Percentiles rank a stretch among this genome's conserved stretches.
Evolutionary conservation across 92 coral and sea anemone genomes (phyloP).

Genomic region (Palythoa grandiflora): DNA sequence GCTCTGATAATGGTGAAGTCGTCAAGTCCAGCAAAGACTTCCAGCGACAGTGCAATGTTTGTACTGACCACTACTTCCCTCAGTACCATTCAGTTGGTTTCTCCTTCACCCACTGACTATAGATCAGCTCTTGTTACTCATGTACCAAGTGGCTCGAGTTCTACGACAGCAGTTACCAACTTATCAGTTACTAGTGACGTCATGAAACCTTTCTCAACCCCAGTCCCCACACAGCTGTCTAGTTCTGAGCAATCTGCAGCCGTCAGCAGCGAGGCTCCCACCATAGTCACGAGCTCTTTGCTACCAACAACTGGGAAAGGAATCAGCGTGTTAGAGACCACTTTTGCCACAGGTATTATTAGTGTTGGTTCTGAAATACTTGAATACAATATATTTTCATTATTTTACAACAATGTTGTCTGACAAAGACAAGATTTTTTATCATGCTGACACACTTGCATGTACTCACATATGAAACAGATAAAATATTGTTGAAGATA

Average conservation of each 20-base stretch:
- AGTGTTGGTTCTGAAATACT: neutral
- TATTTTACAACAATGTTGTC: neutral
- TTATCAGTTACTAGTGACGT: slow-evolving; percentile 10
- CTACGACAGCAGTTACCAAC: neutral
- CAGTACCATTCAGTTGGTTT: neutral
- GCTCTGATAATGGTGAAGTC: neutral
- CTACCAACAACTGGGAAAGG: neutral
- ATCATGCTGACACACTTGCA: neutral
- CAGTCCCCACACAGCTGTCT: neutral
- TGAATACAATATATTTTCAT: neutral
- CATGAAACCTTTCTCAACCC: neutral
- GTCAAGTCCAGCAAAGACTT: neutral
- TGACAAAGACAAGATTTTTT: neutral
- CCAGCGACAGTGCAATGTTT: neutral
- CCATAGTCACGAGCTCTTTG: neutral
- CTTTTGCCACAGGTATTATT: slow-evolving; percentile 23
- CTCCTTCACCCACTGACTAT: neutral
- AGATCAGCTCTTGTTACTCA: neutral
- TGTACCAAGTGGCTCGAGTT: neutral
- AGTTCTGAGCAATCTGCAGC: neutral
- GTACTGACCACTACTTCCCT: neutral
- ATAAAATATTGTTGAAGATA: neutral
- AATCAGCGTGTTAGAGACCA: slow-evolving; percentile 3
- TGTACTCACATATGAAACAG: neutral
- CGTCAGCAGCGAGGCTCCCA: slow-evolving; percentile 3